Conservation (phyloP, 2,113 vertebrate genomes). For the Stictonetta naevosa region DNA sequence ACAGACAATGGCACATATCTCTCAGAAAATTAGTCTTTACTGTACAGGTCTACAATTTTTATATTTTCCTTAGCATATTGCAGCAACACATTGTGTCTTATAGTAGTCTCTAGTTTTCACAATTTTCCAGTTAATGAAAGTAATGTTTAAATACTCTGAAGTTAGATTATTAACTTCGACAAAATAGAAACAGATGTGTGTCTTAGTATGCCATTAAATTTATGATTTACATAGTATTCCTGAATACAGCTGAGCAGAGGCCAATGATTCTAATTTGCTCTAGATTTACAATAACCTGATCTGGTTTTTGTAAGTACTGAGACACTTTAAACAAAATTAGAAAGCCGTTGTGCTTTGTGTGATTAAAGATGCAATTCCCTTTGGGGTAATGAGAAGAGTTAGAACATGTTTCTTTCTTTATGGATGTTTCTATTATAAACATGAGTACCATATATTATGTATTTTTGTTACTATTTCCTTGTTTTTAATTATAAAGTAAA, state of each 20-base stretch:
- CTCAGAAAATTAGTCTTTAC: slow-evolving; percentile 52
- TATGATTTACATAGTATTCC: slow-evolving; percentile 93
- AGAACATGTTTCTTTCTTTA: slow-evolving; percentile 82
- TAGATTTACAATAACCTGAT: slow-evolving; percentile 89
- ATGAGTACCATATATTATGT: slow-evolving; percentile 75
- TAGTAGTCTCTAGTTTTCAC: slow-evolving; percentile 71
- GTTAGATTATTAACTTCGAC: slow-evolving; percentile 88
- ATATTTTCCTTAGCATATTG: slow-evolving; percentile 51
- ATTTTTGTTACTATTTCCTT: slow-evolving; percentile 80
- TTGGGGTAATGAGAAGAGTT: slow-evolving; percentile 83
- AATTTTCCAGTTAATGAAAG: slow-evolving; percentile 84
- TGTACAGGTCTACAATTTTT: slow-evolving; percentile 56
- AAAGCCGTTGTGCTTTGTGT: slow-evolving; percentile 81
- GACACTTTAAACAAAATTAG: slow-evolving; percentile 91
- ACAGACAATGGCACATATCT: slow-evolving; percentile 43
- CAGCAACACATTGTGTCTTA: slow-evolving; percentile 64
- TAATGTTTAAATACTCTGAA: slow-evolving; percentile 89
- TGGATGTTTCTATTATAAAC: slow-evolving; percentile 81
- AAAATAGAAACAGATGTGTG: slow-evolving; percentile 97
- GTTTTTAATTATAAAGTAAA: slow-evolving; percentile 80
- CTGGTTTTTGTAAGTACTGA: slow-evolving; percentile 92
- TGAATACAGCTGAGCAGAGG: slow-evolving; percentile 90
- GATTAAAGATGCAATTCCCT: slow-evolving; percentile 87
- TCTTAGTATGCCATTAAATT: slow-evolving; percentile 92
- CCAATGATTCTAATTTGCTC: slow-evolving; percentile 95